phyloP scores from a whole-genome alignment of 1,140 invertebrate species.

The Megathymus violae region DNA sequence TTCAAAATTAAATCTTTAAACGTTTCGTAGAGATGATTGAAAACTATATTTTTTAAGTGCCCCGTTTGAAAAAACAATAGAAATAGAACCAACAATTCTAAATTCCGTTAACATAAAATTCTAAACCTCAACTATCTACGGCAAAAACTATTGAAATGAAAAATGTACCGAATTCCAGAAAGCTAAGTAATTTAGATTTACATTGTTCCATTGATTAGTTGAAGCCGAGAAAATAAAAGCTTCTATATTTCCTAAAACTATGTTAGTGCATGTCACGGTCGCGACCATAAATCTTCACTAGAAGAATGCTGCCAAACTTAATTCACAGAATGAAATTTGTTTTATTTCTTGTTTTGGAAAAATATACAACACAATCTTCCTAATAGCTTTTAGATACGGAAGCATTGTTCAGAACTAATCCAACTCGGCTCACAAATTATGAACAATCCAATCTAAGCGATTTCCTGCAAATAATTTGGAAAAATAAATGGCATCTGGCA shows the following conservation, averaged over 20 bases:
- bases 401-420: neutral
- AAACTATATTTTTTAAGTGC: no score
- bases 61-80: no score
- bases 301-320: constrained; percentile 27
- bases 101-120: neutral
- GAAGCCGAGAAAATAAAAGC: constrained; percentile 24
- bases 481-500: no score
- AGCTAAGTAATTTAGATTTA: constrained; percentile 36
- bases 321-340: constrained; percentile 32
- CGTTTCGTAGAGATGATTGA: no score
- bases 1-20: no score
- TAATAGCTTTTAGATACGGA: constrained; percentile 22
- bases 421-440: neutral
- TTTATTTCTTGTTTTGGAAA: constrained; percentile 27
- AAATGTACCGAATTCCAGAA: constrained; percentile 30
- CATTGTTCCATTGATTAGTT: constrained; percentile 32
- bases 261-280: constrained; percentile 32
- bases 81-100: no score
- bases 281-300: constrained; percentile 25
- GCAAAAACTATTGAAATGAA: constrained; percentile 13
- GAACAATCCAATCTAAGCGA: neutral
- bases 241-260: constrained; percentile 24
- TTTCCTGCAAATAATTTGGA: no score
- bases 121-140: neutral
- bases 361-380: constrained; percentile 27